Percentiles rank a stretch among this genome's conserved stretches.
Evolutionary conservation across 1,140 invertebrate genomes (phyloP).

Genomic region (Solen grandis): DNA sequence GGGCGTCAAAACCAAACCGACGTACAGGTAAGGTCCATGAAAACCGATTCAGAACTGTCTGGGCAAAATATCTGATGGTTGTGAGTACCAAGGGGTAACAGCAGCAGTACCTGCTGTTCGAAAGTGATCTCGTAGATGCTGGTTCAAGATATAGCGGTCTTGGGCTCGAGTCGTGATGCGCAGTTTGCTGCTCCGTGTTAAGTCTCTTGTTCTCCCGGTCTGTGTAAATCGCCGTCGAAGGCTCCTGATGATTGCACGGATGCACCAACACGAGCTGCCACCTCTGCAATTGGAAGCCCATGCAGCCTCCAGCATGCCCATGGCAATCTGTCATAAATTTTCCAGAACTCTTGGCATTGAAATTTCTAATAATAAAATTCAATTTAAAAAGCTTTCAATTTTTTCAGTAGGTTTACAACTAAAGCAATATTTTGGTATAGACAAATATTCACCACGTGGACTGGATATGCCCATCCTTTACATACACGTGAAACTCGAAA

Average conservation of each 20-base stretch:
- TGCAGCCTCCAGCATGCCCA: slow-evolving; percentile 20
- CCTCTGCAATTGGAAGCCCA: slow-evolving; percentile 8
- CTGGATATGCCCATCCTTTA: too few relatives aligned
- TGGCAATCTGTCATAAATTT: neutral
- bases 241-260: slow-evolving; percentile 13
- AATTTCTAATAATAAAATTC: too few relatives aligned
- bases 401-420: too few relatives aligned
- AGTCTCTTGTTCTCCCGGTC: neutral
- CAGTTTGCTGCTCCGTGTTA: neutral
- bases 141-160: slow-evolving; percentile 23
- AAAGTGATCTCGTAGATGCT: slow-evolving; percentile 4
- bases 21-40: neutral
- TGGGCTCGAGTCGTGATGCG: slow-evolving; percentile 14
- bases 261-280: slow-evolving; percentile 27
- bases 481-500: too few relatives aligned
- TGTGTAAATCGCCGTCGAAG: slow-evolving; percentile 23
- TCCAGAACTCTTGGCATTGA: too few relatives aligned
- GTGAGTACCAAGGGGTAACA: neutral
- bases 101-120: slow-evolving; percentile 1
- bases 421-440: too few relatives aligned
- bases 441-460: too few relatives aligned
- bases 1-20: neutral
- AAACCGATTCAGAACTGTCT: neutral
- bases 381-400: too few relatives aligned
- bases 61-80: neutral